Evolutionary conservation across 1,140 invertebrate species (phyloP).

Genomic region (Solenopsis fugax): DNA sequence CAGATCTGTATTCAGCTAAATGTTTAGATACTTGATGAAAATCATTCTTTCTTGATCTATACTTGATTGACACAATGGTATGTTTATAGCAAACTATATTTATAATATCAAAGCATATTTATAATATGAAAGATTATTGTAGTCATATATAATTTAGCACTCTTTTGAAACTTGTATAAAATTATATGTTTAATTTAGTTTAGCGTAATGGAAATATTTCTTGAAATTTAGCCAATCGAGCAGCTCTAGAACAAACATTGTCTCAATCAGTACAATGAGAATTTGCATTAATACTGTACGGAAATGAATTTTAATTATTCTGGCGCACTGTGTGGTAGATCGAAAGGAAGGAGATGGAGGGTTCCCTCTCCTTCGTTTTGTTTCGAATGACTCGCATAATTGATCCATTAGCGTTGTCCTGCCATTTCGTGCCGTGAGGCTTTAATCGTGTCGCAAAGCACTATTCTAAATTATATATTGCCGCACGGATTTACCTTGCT

Average conservation of each 20-base stretch:
- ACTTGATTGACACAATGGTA: not conserved
- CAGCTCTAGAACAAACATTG: not conserved
- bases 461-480: conserved; percentile 52
- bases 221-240: not conserved
- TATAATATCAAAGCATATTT: no score
- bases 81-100: not conserved
- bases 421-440: conserved; percentile 54
- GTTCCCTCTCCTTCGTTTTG: conserved; percentile 57
- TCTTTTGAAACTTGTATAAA: not conserved
- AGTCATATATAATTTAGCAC: not conserved
- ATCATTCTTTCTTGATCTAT: no score
- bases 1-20: no score
- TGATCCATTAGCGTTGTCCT: conserved; percentile 77
- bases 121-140: not conserved
- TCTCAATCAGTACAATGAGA: not conserved
- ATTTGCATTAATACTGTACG: conserved; percentile 67
- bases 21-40: no score
- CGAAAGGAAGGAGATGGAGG: conserved; percentile 14
- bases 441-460: conserved; percentile 61
- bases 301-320: conserved; percentile 81
- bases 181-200: not conserved
- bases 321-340: conserved; percentile 18
- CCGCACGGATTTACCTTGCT: conserved; percentile 58
- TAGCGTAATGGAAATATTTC: not conserved
- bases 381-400: conserved; percentile 76